Percentiles rank a stretch among this genome's conserved stretches.
Conservation (phyloP, 2,797 vertebrate genomes). For the Odontamblyopus lacepedii region DNA sequence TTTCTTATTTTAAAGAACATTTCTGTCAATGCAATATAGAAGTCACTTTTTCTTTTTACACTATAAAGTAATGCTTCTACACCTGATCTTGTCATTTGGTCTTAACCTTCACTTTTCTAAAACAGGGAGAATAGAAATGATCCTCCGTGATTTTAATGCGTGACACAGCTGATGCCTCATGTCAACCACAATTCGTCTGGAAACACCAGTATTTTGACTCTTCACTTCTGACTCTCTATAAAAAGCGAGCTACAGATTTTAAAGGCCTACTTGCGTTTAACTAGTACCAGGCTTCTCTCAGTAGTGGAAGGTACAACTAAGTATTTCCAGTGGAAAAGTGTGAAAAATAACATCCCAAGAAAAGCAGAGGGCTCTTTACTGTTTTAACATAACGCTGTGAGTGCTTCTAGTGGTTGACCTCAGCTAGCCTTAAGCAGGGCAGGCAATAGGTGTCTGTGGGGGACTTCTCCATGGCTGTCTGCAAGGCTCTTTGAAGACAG, state of each 20-base stretch:
- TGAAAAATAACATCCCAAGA: slow-evolving; percentile 24
- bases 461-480: slow-evolving; percentile 35
- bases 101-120: slow-evolving; percentile 50
- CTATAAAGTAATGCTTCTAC: neutral
- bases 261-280: slow-evolving; percentile 50
- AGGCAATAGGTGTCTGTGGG: slow-evolving; percentile 39
- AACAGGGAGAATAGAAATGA: neutral
- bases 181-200: slow-evolving; percentile 22
- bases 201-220: slow-evolving; percentile 33
- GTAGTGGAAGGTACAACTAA: slow-evolving; percentile 32
- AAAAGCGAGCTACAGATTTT: slow-evolving; percentile 36
- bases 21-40: no score
- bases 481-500: slow-evolving; percentile 21
- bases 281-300: slow-evolving; percentile 32
- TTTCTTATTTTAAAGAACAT: no score
- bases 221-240: slow-evolving; percentile 44
- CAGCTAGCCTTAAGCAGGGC: slow-evolving; percentile 28
- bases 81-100: slow-evolving; percentile 11
- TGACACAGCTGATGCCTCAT: slow-evolving; percentile 6
- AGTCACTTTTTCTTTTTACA: no score
- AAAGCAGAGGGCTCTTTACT: slow-evolving; percentile 32
- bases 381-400: slow-evolving; percentile 42
- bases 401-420: slow-evolving; percentile 52
- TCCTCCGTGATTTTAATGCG: neutral
- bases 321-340: slow-evolving; percentile 31